Evolutionary conservation across 2,888 invertebrate species (phyloP).

Genomic region (Lasius platythorax): DNA sequence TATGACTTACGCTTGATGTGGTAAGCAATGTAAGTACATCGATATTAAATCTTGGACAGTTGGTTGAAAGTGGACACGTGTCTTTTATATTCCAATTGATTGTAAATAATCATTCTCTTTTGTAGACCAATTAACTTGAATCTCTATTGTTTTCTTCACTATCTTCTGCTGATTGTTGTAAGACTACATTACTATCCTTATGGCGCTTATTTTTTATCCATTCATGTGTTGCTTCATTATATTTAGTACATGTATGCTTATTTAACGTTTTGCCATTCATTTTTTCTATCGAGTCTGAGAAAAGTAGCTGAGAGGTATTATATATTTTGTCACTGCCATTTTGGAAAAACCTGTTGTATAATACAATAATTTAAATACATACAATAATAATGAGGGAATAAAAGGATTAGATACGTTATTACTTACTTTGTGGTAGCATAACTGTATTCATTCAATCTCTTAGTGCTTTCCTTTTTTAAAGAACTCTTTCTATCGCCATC

Average conservation of each 20-base stretch:
- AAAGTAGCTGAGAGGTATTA: not conserved
- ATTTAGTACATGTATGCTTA: not conserved
- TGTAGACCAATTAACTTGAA: not conserved
- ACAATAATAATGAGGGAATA: not conserved
- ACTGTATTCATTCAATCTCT: not conserved
- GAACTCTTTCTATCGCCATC: not conserved
- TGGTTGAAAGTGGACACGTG: not conserved
- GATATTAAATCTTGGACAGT: conserved; percentile 1
- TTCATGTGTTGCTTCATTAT: not conserved
- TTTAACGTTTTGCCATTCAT: not conserved
- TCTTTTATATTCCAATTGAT: conserved; percentile 12
- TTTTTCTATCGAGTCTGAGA: not conserved
- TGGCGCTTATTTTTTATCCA: not conserved
- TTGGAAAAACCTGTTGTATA: not conserved
- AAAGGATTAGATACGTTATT: not conserved
- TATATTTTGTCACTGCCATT: not conserved
- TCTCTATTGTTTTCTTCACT: not conserved
- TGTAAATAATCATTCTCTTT: not conserved
- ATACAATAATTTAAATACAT: not conserved
- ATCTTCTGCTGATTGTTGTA: not conserved
- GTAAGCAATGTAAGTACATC: not conserved
- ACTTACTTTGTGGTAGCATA: conserved; percentile 16
- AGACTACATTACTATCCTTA: not conserved
- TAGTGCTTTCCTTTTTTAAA: not conserved
- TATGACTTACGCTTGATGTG: conserved; percentile 17